These are phyloP conservation scores for Hoplostethus atlanticus DNA, from an alignment of 2,797 vertebrate species.

Conservation along the genomic window DNA sequence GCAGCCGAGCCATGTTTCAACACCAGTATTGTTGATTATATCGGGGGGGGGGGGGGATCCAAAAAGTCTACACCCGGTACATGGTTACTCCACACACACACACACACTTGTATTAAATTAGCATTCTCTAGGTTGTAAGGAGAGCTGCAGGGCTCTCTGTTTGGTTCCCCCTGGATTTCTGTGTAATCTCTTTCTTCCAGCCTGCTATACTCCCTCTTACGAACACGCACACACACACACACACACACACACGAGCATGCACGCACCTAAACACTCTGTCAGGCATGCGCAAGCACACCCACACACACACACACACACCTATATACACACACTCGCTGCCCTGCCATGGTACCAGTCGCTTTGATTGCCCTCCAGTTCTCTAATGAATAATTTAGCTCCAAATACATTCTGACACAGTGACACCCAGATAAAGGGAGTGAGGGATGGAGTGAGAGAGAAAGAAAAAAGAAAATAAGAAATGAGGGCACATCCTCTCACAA, in stretches of 20 bases:
- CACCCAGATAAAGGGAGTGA: slow-evolving; percentile 66
- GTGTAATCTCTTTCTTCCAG: slow-evolving; percentile 63
- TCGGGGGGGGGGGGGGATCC: slow-evolving; percentile 8
- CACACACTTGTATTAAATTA: slow-evolving; percentile 42
- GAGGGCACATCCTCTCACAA: slow-evolving; percentile 47
- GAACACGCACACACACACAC: slow-evolving; percentile 7
- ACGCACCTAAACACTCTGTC: not conserved
- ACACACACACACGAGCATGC: slow-evolving; percentile 16
- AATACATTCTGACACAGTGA: slow-evolving; percentile 69
- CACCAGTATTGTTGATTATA: slow-evolving; percentile 32
- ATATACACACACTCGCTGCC: slow-evolving; percentile 4
- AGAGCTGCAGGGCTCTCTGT: slow-evolving; percentile 52
- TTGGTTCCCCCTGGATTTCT: slow-evolving; percentile 50
- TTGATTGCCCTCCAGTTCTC: slow-evolving; percentile 72
- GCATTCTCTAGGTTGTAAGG: slow-evolving; percentile 39
- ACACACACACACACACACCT: slow-evolving; percentile 14
- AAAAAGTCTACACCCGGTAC: not conserved
- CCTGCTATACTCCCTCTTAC: slow-evolving; percentile 28
- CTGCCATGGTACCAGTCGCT: slow-evolving; percentile 48
- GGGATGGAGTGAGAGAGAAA: slow-evolving; percentile 38
- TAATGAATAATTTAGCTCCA: slow-evolving; percentile 73
- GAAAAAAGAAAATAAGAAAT: slow-evolving; percentile 56
- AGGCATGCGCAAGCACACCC: not conserved
- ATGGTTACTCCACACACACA: slow-evolving; percentile 8
- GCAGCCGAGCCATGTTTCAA: slow-evolving; percentile 20